Evolutionary conservation across 2,888 invertebrate genomes (phyloP), one percentile per base, ranked within the genome.

Genomic region (Hirtodrosophila duncani): DNA sequence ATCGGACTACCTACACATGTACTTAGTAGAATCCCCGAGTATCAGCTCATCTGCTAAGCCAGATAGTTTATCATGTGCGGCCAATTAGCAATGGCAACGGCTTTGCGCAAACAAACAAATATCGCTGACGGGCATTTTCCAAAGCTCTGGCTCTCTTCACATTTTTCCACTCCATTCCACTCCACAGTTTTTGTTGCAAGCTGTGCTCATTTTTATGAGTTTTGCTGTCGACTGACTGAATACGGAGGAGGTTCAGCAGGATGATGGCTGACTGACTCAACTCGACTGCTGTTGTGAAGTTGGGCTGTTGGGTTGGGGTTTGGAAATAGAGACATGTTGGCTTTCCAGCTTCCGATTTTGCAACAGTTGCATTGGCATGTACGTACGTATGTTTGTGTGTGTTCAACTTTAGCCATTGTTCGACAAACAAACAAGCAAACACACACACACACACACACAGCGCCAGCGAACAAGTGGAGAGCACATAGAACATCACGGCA

Each of bases 291-390:
- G 61, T 56, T 72, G 53, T 62, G 55, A 77, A n/a, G n/a, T n/a
- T n/a, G n/a, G n/a, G n/a, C n/a, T n/a, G n/a, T n/a, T n/a, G n/a
- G n/a, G n/a, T n/a, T n/a, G n/a, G n/a, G n/a, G n/a, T n/a, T 77
- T 74, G 60, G 81, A 74, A 74, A 74, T 74, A 78, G 75, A 74
- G 81, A 74, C 75, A 79, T 74, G 74, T 81, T 74, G 79, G 81
- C 60, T 74, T 74, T 79, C 49, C 77, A 53, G 65, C 71, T 67
- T 79, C 63, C 71, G 81, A 70, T 70, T 75, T n/a, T 50, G 65
- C 68, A 71, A 65, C 71, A 67, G 80, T 67, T 67, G 63, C 53
- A 67, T 51, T 62, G 67, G 16, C 55, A 20, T 55, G 55, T 16
- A 29, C 13, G 55, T 60, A 33, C 50, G 45, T 42, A 10, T 33